A percentile compares a stretch with the other conserved stretches of the same genome.
These are phyloP conservation scores for Acrobasis consociella DNA, from an alignment of 2,888 invertebrate genomes.

Conservation along the genomic window DNA sequence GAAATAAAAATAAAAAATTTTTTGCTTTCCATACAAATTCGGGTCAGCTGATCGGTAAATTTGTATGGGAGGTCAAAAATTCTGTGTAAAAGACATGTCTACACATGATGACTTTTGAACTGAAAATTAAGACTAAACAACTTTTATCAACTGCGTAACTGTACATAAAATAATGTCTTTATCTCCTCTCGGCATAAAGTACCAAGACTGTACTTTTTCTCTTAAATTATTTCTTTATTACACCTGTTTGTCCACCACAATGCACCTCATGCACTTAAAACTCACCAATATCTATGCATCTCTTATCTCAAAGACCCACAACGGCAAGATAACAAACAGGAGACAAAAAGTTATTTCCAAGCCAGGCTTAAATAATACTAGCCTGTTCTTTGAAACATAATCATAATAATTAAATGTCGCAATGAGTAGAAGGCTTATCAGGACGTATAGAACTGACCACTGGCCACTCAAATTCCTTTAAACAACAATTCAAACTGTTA, in stretches of 20 bases:
- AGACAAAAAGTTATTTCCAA: slow-evolving; percentile 22
- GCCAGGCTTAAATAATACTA: slow-evolving; percentile 37
- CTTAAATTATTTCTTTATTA: background rate
- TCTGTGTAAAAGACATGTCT: too few species aligned
- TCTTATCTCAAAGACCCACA: slow-evolving; percentile 14
- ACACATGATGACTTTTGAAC: too few species aligned
- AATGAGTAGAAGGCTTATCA: slow-evolving; percentile 62
- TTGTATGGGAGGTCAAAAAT: too few species aligned
- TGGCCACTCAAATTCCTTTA: slow-evolving; percentile 30
- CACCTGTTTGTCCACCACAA: background rate
- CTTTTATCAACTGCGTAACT: too few species aligned
- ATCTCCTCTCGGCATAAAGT: too few species aligned
- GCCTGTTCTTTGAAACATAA: slow-evolving; percentile 61
- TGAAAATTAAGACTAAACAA: too few species aligned
- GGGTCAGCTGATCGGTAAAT: too few species aligned
- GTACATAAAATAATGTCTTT: too few species aligned
- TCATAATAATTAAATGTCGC: slow-evolving; percentile 72
- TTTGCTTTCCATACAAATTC: too few species aligned
- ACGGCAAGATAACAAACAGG: slow-evolving; percentile 3
- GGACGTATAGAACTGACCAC: slow-evolving; percentile 55
- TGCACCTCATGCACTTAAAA: background rate
- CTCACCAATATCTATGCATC: slow-evolving; percentile 12
- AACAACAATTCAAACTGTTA: background rate
- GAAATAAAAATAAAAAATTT: too few species aligned
- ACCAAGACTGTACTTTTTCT: background rate